A percentile compares a stretch with the other conserved stretches of the same genome.
Conservation (phyloP, 2,797 vertebrate species). For the Arctocebus calabarensis region DNA sequence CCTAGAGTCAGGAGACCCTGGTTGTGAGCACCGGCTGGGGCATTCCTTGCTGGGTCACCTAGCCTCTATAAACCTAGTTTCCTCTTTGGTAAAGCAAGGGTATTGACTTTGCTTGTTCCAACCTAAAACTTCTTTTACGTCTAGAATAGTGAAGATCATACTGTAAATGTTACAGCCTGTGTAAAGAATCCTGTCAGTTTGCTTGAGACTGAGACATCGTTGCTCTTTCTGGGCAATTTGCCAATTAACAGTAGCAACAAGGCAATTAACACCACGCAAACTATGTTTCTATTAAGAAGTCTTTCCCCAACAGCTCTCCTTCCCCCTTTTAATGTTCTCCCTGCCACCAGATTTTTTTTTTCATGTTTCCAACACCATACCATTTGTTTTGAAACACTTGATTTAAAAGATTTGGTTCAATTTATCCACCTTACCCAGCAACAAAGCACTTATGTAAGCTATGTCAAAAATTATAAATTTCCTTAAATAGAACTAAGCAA, state of each 20-base stretch:
- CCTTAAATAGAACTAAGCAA: background rate
- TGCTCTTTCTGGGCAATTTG: constrained; percentile 20
- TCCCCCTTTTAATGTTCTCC: background rate
- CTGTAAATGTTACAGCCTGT: background rate
- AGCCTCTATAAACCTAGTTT: background rate
- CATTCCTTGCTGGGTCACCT: background rate
- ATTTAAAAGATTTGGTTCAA: background rate
- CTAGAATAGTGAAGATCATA: background rate
- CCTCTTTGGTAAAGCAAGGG: background rate
- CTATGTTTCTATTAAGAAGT: constrained; percentile 34
- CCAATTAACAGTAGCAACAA: constrained; percentile 34
- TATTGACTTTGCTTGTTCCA: background rate
- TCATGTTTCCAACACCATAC: background rate
- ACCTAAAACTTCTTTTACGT: background rate
- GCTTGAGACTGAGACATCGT: background rate
- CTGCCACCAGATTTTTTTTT: background rate
- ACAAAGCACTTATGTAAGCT: background rate
- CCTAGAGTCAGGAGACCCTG: background rate
- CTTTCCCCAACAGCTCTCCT: background rate
- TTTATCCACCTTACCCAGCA: background rate
- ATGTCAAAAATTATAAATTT: background rate
- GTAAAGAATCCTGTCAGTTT: background rate
- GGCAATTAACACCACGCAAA: constrained; percentile 51
- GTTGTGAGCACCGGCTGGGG: background rate
- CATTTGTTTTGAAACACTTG: background rate